These are phyloP conservation scores for Cryptoleucopteryx plumbea DNA, from an alignment of 2,113 vertebrate species.

Conservation along the genomic window DNA sequence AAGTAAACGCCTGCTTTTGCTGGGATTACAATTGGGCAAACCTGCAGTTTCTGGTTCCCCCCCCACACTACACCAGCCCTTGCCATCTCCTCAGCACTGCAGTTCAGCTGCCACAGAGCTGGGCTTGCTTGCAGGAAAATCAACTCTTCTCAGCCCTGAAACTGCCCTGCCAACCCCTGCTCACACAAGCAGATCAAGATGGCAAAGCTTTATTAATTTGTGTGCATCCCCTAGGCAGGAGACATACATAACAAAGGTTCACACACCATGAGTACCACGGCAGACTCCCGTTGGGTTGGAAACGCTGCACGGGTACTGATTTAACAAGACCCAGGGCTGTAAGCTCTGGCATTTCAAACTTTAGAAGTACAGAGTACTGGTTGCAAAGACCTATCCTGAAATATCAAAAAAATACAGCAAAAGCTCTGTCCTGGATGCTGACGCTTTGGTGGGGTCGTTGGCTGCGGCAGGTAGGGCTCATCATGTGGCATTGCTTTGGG, in stretches of 20 bases:
- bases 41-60: neutral
- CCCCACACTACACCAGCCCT: no score
- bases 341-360: neutral
- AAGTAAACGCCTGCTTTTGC: neutral
- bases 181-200: neutral
- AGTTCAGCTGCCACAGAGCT: no score
- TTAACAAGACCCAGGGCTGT: neutral
- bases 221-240: neutral
- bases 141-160: neutral
- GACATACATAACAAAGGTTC: neutral
- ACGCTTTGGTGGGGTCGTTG: fast-evolving
- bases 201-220: neutral
- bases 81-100: neutral
- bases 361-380: neutral
- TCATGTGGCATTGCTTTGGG: neutral
- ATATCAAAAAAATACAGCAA: neutral
- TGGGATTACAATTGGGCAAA: neutral
- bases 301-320: neutral
- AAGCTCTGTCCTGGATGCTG: neutral
- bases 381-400: neutral
- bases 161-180: no score
- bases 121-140: neutral
- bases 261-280: fast-evolving
- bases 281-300: neutral
- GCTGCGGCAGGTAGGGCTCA: neutral